Evolutionary conservation across 2,888 invertebrate species (phyloP), one percentile per base, ranked within the genome.

Genomic region (Watsonalla cultraria): DNA sequence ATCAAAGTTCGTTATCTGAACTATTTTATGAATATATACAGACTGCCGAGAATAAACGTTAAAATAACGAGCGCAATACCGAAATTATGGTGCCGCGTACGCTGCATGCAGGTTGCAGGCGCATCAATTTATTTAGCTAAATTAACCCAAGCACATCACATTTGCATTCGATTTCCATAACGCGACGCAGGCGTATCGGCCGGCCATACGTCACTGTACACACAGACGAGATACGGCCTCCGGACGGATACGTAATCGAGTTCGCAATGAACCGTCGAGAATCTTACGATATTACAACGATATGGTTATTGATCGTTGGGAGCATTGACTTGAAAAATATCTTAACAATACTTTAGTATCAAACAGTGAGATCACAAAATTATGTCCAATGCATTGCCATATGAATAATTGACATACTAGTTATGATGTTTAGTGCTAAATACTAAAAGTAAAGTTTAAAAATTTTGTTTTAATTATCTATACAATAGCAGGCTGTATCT

Each of bases 141-240:
- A 88, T 89, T 88, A 90, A 87, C 84, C 78, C 80, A 76, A 76
- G 79, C 78, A 75, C 77, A 78, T 76, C 75, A 76, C 82, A 90
- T 91, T 90, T 90, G 90, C 90, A 90, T 90, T 81, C 80, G 76
- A 90, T 90, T 88, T 89, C 87, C 90, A 90, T 91, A 90, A 83
- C 81, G 81, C 74, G 66, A 76, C 60, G 70, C 79, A 65, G 81
- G 79, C 80, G 86, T 89, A 88, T 88, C 90, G 78, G 68, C 65
- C 55, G 73, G 69, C 78, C 84, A 88, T 90, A 90, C 89, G 86
- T 90, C 90, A 90, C 88, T 86, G 84, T 80, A 62, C 60, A 24
- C 80, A 61, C 60, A 24, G 58, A 60, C 61, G 71, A 81, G 83
- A 83, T 84, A 84, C 74, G 68, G 68, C 64, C 61, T 54, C 54